Evolutionary conservation across 2,113 vertebrate genomes (phyloP).

Genomic region (Trichomycterus rosablanca): DNA sequence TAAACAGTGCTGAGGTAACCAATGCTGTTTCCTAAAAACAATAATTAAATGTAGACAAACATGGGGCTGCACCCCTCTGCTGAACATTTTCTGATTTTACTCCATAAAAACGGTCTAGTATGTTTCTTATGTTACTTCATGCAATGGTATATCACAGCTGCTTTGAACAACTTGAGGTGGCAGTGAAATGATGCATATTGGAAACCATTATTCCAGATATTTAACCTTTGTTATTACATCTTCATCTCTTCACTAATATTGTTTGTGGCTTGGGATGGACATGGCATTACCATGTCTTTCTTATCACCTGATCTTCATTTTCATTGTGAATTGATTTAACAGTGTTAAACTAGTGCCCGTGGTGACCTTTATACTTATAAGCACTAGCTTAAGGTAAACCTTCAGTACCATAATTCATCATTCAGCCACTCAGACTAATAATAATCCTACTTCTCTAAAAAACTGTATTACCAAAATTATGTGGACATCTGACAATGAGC

Average conservation of each 20-base stretch:
- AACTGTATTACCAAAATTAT: no score
- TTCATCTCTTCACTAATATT: no score
- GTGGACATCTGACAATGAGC: no score
- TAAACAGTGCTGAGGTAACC: slow-evolving; percentile 50
- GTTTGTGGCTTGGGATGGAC: slow-evolving; percentile 11
- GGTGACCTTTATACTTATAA: slow-evolving; percentile 9
- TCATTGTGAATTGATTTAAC: slow-evolving; percentile 35
- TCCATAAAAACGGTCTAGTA: background rate
- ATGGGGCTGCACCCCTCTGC: slow-evolving; percentile 44
- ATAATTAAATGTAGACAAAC: slow-evolving; percentile 55
- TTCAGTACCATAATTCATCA: slow-evolving; percentile 6
- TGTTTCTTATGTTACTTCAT: slow-evolving; percentile 9
- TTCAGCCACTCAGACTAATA: slow-evolving; percentile 23
- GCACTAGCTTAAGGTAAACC: slow-evolving; percentile 12
- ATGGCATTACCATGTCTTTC: slow-evolving; percentile 20
- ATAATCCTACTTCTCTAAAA: no score
- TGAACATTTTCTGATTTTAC: slow-evolving; percentile 41
- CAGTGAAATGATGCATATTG: background rate
- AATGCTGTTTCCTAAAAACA: slow-evolving; percentile 55
- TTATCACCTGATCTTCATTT: slow-evolving; percentile 29
- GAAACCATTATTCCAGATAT: background rate
- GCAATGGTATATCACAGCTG: background rate
- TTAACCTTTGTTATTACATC: slow-evolving; percentile 14
- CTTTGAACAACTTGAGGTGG: slow-evolving; percentile 18
- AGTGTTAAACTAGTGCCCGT: slow-evolving; percentile 16